Percentiles rank a stretch among this genome's conserved stretches.
Conservation (phyloP, 2,113 vertebrate genomes). For the Lates calcarifer region DNA sequence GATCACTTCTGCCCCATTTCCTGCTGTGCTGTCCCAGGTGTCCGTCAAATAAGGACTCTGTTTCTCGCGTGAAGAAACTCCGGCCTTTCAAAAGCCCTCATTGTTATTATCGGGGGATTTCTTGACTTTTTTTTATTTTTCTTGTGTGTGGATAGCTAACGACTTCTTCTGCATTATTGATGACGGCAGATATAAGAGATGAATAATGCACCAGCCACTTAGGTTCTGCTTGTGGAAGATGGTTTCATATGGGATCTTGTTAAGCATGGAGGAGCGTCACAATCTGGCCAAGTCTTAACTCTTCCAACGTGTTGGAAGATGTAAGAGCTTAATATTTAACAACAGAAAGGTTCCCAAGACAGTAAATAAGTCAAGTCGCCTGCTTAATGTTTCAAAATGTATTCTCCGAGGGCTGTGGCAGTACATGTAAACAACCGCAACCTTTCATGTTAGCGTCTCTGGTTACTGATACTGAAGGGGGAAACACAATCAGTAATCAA, state of each 20-base stretch:
- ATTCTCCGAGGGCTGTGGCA: constrained; percentile 33
- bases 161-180: constrained; percentile 72
- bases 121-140: background rate
- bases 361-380: constrained; percentile 29
- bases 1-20: constrained; percentile 61
- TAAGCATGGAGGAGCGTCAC: constrained; percentile 42
- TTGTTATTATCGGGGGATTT: constrained; percentile 17
- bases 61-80: constrained; percentile 14
- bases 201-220: constrained; percentile 74
- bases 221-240: constrained; percentile 27
- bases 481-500: constrained; percentile 35
- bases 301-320: constrained; percentile 21
- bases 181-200: constrained; percentile 60
- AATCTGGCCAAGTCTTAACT: constrained; percentile 30
- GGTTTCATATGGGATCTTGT: constrained; percentile 45
- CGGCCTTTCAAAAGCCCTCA: constrained; percentile 38
- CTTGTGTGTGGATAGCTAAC: constrained; percentile 66
- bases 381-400: constrained; percentile 40
- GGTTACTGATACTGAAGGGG: constrained; percentile 4
- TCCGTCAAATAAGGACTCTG: constrained; percentile 42
- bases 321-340: constrained; percentile 44
- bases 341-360: constrained; percentile 27
- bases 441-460: constrained; percentile 44
- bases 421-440: constrained; percentile 47
- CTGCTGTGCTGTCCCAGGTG: constrained; percentile 42